Conservation (phyloP, 1,140 invertebrate species). For the Achroia grisella region DNA sequence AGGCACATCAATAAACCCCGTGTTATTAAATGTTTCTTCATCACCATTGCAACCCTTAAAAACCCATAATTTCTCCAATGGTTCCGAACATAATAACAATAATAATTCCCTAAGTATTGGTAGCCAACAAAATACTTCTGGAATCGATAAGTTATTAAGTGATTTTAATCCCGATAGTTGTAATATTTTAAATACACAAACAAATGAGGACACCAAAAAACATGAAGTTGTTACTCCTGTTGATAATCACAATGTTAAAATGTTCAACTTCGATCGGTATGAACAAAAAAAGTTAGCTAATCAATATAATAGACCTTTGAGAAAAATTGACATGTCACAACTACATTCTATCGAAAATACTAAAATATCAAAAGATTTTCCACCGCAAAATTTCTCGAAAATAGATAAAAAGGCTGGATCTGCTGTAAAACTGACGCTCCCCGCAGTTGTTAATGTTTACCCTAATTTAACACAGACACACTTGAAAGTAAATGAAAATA, state of each 20-base stretch:
- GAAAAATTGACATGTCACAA: slow-evolving; percentile 65
- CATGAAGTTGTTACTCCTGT: slow-evolving; percentile 27
- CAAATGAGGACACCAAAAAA: slow-evolving; percentile 18
- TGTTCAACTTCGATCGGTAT: slow-evolving; percentile 71
- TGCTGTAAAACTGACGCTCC: slow-evolving; percentile 27
- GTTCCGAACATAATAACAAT: slow-evolving; percentile 49
- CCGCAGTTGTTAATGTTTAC: slow-evolving; percentile 60
- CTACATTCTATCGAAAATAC: slow-evolving; percentile 62
- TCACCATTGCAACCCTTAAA: slow-evolving; percentile 58
- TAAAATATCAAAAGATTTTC: slow-evolving; percentile 62
- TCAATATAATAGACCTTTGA: slow-evolving; percentile 47
- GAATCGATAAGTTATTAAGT: slow-evolving; percentile 52
- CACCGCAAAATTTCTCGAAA: slow-evolving; percentile 28
- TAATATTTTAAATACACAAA: slow-evolving; percentile 21
- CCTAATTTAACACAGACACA: slow-evolving; percentile 65
- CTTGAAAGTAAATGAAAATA: slow-evolving; percentile 60
- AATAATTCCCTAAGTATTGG: slow-evolving; percentile 48
- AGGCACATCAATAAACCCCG: slow-evolving; percentile 47
- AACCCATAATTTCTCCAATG: slow-evolving; percentile 57
- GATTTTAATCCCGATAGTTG: slow-evolving; percentile 42
- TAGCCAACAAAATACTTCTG: slow-evolving; percentile 43
- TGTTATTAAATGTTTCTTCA: slow-evolving; percentile 58
- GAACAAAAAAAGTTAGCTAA: slow-evolving; percentile 57
- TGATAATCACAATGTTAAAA: slow-evolving; percentile 60
- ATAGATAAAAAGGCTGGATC: slow-evolving; percentile 33